Evolutionary conservation across 2,113 vertebrate species (phyloP), one percentile per base, ranked within the genome.

Genomic region (Scytalopus superciliaris): DNA sequence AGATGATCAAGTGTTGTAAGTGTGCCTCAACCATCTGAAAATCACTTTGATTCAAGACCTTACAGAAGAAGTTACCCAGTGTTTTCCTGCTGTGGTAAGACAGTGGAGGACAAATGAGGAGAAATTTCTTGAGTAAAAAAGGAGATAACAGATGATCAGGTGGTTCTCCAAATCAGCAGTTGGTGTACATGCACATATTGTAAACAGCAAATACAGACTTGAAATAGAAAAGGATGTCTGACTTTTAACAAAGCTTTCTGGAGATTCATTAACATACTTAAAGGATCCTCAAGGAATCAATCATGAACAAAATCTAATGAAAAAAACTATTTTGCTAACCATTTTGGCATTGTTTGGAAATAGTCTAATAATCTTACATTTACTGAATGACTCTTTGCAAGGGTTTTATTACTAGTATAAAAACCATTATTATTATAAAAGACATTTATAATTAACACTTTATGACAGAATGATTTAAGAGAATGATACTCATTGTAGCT

Each of bases 401-500:
- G 75, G 68, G 31, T 74, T 95, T 93, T 82, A 84, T 72, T 83
- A 73, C 93, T 75, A 88, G 67, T 56, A 96, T 56, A 85, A 89
- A 74, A 90, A 70, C 73, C 57, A 80, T 92, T 90, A 72, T 96
- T 89, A 84, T 84, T 82, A 88, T 80, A 96, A 97, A 95, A 95
- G 78, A 83, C 92, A 90, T 95, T 94, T 90, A 94, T 92, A 94
- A 96, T 96, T 96, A 96, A 93, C 83, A 88, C 81, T 83, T 91
- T 94, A 91, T 97, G 81, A 85, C 50, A 91, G 84, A 64, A 53
- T 88, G 87, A 95, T 92, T 89, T 93, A 97, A 82, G 91, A 96
- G 97, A 96, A 97, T 94, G 87, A 87, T 95, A 93, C 96, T 91
- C 91, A 94, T 93, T 95, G 92, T 93, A 91, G 64, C 73, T 87